A percentile compares a stretch with the other conserved stretches of the same genome.
Evolutionary conservation across 2,888 invertebrate species (phyloP).

Genomic region (Himalopsyche tibetana): DNA sequence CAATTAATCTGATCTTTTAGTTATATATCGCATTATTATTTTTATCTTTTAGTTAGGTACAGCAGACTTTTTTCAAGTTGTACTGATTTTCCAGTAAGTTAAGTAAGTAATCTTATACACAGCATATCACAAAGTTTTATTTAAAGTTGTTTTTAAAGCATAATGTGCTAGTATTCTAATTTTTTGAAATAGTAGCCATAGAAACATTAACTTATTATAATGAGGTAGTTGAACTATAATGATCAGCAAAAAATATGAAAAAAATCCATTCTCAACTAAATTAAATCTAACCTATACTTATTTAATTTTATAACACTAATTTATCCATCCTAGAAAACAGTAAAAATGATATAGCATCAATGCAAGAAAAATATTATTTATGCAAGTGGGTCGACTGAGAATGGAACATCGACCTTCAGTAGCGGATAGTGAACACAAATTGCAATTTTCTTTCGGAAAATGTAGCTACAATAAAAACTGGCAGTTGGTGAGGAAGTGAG

Average conservation of each 20-base stretch:
- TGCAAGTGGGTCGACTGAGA: slow-evolving; percentile 50
- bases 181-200: too few species aligned
- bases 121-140: too few species aligned
- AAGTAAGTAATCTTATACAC: too few species aligned
- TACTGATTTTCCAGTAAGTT: too few species aligned
- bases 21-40: too few species aligned
- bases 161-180: too few species aligned
- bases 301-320: slow-evolving; percentile 13
- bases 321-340: slow-evolving; percentile 51
- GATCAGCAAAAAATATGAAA: background rate
- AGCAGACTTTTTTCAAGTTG: too few species aligned
- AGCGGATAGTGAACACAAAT: background rate
- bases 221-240: background rate
- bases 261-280: background rate
- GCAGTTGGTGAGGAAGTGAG: background rate
- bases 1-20: too few species aligned
- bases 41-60: too few species aligned
- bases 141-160: too few species aligned
- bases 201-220: too few species aligned
- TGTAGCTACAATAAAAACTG: background rate
- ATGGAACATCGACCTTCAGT: slow-evolving; percentile 11
- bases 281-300: background rate
- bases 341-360: slow-evolving; percentile 52
- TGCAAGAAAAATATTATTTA: slow-evolving; percentile 45
- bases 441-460: background rate